phyloP scores from a whole-genome alignment of 2,888 invertebrate species.

The Tachina fera region DNA sequence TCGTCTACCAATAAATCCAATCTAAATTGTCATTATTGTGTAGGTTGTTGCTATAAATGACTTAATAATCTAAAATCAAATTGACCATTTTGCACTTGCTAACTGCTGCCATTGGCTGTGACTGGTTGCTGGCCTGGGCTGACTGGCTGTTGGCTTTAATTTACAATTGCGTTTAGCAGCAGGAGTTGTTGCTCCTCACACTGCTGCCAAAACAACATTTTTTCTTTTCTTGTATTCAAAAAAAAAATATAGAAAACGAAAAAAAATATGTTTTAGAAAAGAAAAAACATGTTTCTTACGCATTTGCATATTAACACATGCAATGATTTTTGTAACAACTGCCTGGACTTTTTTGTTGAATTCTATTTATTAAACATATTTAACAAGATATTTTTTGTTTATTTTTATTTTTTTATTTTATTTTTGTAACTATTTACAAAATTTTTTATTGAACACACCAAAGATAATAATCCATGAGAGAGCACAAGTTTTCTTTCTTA shows the following conservation, averaged over 20 bases:
- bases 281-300: constrained; percentile 64
- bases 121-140: constrained; percentile 38
- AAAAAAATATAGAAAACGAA: not conserved
- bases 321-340: constrained; percentile 62
- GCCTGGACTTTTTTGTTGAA: constrained; percentile 6
- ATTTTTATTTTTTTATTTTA: not conserved
- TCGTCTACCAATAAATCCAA: constrained; percentile 56
- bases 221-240: not conserved
- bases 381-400: constrained; percentile 47
- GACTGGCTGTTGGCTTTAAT: constrained; percentile 48
- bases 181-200: constrained; percentile 32
- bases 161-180: constrained; percentile 52
- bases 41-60: constrained; percentile 71
- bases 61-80: constrained; percentile 72
- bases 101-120: constrained; percentile 56
- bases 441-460: constrained; percentile 58
- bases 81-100: constrained; percentile 71
- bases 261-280: constrained; percentile 51
- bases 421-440: constrained; percentile 45
- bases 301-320: constrained; percentile 74
- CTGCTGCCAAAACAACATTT: constrained; percentile 2
- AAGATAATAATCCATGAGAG: constrained; percentile 70
- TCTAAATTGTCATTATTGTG: constrained; percentile 69
- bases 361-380: constrained; percentile 50
- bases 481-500: constrained; percentile 23